Base-by-base conservation (phyloP, 2,113 vertebrate genomes). In the Macquaria australasica region DNA sequence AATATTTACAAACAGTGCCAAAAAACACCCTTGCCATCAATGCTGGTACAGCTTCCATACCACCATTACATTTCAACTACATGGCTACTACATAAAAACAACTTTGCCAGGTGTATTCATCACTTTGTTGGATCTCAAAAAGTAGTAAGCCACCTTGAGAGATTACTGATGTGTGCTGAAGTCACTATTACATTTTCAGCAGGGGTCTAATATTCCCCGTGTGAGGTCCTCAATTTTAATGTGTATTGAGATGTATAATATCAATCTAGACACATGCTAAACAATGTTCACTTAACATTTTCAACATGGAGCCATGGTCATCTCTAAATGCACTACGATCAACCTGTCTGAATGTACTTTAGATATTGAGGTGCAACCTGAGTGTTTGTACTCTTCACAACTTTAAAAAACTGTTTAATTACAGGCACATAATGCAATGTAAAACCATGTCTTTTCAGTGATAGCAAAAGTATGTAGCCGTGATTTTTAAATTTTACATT, bases 1-100 rank as follows among this genome's bases (percentile, higher is more conserved):
- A 79, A 71, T 89, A 88, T 90, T 74, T 88, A 91, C 88, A 90
- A 51, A 78, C 67, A 86, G 55, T 88, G 87, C 71, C 74, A 82
- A 81, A 69, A 59, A 69, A 71, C 51, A 43, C n/a, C 43, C 50
- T 56, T 55, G 2, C 4, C n/a, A 77, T 45, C 31, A 48, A 73
- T 2, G 10, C 60, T 11, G 4, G 43, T 34, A 83, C 10, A 87
- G 16, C 45, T 16, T 58, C 15, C 55, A 76, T 37, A 14, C 7
- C 25, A 53, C 7, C 6, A 43, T 50, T 37, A 66, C 66, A n/a
- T 76, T 5, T 79, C 31, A 72, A 10, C 34, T 23, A 53, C 21
- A 16, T 18, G 11, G 50, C 43, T 58, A 25, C 51, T 74, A n/a
- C 31, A 79, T 34, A 59, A 68, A 85, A 16, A 50, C 63, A 85